Percentiles rank a stretch among this genome's conserved stretches.
phyloP scores from a whole-genome alignment of 2,797 vertebrate species.

The Liasis olivaceus region DNA sequence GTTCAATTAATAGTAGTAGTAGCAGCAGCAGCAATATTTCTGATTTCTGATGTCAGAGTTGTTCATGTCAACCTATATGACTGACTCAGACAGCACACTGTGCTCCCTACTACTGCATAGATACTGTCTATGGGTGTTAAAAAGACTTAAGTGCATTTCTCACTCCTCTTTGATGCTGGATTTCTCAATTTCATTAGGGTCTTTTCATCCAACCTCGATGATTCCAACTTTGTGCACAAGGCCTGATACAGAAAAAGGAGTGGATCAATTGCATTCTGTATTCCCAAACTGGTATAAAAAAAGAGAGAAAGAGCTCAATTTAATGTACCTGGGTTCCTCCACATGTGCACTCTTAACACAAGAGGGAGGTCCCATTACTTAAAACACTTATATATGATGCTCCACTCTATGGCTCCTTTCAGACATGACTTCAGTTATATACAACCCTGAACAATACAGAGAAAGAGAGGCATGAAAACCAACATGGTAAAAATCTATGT shows the following conservation, averaged over 20 bases:
- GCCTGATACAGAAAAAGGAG: neutral
- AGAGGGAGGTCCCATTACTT: neutral
- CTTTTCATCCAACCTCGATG: neutral
- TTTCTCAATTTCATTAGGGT: neutral
- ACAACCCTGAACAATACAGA: neutral
- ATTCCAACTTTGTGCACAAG: neutral
- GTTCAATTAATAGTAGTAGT: neutral
- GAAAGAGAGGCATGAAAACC: neutral
- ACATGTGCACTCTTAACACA: neutral
- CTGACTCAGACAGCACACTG: neutral
- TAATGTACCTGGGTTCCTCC: neutral
- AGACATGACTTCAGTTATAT: neutral
- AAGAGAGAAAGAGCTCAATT: neutral
- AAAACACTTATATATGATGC: neutral
- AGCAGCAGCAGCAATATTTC: neutral
- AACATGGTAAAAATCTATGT: neutral
- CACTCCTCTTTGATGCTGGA: neutral
- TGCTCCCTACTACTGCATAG: neutral
- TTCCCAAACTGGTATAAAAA: no score
- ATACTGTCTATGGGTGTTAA: neutral
- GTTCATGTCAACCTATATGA: neutral
- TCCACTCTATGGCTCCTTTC: neutral
- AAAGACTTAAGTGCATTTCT: neutral
- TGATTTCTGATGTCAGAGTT: neutral
- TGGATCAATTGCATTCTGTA: no score